Conservation (phyloP, 2,888 invertebrate species). For the Sipha maydis region DNA sequence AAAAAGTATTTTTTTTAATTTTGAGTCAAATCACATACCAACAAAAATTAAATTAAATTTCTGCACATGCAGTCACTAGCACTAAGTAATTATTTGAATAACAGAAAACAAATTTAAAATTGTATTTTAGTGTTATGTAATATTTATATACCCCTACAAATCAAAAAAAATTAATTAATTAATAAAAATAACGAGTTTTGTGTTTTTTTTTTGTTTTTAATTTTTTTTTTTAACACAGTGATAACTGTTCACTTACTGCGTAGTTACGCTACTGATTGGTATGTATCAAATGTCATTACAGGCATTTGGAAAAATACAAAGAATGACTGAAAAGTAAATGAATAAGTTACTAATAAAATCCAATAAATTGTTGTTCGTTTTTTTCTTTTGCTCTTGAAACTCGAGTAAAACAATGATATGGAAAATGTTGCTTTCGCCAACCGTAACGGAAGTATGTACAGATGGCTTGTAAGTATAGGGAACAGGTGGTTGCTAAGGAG, state of each 20-base stretch:
- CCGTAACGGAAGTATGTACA: slow-evolving; percentile 43
- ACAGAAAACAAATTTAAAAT: no score
- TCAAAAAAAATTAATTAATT: no score
- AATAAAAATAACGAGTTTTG: no score
- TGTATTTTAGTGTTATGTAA: no score
- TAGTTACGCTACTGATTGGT: neutral
- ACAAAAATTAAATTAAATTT: no score
- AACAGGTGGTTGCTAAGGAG: slow-evolving; percentile 52
- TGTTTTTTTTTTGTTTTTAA: no score
- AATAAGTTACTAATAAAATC: neutral
- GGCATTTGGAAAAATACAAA: neutral
- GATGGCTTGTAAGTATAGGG: slow-evolving; percentile 33
- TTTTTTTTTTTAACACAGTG: no score
- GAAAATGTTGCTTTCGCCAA: slow-evolving; percentile 44
- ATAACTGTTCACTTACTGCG: neutral
- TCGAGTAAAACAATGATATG: slow-evolving; percentile 42
- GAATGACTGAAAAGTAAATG: neutral
- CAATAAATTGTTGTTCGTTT: neutral
- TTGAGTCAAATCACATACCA: no score
- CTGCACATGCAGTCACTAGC: no score
- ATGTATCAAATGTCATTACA: neutral
- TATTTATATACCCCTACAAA: no score
- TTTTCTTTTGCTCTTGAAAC: neutral
- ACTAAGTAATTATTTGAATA: no score
- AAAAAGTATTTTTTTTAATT: no score